Base-by-base conservation (phyloP, 2,888 invertebrate genomes). In the Epistrophella euchroma region DNA sequence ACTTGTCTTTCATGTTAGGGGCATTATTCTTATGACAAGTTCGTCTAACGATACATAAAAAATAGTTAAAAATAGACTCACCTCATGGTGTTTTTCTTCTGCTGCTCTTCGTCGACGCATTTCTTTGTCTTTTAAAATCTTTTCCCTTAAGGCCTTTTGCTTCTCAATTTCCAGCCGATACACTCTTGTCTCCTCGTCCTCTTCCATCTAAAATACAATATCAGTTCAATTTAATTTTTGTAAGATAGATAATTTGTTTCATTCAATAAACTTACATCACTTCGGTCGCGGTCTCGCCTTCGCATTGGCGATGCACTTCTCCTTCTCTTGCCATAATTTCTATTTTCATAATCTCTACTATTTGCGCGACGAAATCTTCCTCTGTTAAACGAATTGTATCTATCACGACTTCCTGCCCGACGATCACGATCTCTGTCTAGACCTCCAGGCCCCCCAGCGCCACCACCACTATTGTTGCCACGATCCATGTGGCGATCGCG, bases 151-250 rank as follows among this genome's bases (percentile, higher is more conserved):
- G 73, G 91, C 91, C 87, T 93, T 93, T 88, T 93, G 93, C 75
- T 93, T 93, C 88, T 93, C 93, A 25, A 93, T 93, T 90, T 93
- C 91, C 77, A 91, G 88, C 70, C 93, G 91, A 88, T 93, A 93
- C 55, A 90, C 91, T 76, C 91, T 91, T 19, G 93, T 93, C 88
- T 93, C 93, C 88, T 93, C 93, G 88, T 93, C 93, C 89, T 93
- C 93, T 68, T 93, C 93, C 88, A 90, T 90, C 90, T 92, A 82
- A 32, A 85, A 70, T 7, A 55, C 9, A 55, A 78, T 10, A 13
- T 1, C 4, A 73, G 11, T 55, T n/a, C 17, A 40, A 43, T n/a
- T 2, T 47, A 13, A 50, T 28, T 71, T 71, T 15, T 50, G n/a
- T 25, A 4, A 0, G 19, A 50, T 25, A n/a, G n/a, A n/a, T n/a